Base-by-base conservation (phyloP, 2,888 invertebrate genomes). In the Rhodophaea formosa region DNA sequence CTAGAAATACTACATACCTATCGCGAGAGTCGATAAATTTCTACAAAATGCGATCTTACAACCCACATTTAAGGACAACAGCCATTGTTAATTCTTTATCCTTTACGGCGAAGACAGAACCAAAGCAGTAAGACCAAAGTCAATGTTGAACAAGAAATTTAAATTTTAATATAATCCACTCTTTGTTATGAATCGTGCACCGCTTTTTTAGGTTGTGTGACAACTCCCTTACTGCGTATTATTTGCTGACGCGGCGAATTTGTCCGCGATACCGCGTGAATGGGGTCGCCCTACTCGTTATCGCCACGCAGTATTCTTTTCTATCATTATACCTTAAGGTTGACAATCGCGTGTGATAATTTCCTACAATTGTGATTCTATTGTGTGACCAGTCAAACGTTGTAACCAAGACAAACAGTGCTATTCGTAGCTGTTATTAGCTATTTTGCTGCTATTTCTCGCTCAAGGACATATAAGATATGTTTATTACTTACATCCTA, bases 241-340 rank as follows among this genome's bases (percentile, higher is more conserved):
- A 32, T 45, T 51, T 46, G 54, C 45, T 35, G 54, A 55, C 32
- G 32, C 45, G 30, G 45, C 54, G 54, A 30, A 55, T 55, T 55
- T 55, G 45, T 15, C 45, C 45, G 32, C 54, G 45, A 55, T 55
- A 45, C 45, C 44, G 45, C 45, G 45, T 35, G 51, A 51, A 51
- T 51, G 16, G 35, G 51, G 14, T 17, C 51, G 16, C 35, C 51
- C 35, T 39, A 16, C 35, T 35, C 49, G 5, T 17, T 17, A 51
- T 39, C 16, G 17, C 14, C 35, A 35, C 7, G 35, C 51, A 1
- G 16, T 51, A 17, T 35, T 51, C 35, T 35, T 51, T 30, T 17
- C 16, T 51, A 51, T 35, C 16, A 15, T 15, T 17, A 8, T 12
- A 16, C 7, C 7, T 10, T 39, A 51, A 35, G 35, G 51, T 16